Conservation (phyloP, 2,888 invertebrate genomes). For the Sphecodes monilicornis region DNA sequence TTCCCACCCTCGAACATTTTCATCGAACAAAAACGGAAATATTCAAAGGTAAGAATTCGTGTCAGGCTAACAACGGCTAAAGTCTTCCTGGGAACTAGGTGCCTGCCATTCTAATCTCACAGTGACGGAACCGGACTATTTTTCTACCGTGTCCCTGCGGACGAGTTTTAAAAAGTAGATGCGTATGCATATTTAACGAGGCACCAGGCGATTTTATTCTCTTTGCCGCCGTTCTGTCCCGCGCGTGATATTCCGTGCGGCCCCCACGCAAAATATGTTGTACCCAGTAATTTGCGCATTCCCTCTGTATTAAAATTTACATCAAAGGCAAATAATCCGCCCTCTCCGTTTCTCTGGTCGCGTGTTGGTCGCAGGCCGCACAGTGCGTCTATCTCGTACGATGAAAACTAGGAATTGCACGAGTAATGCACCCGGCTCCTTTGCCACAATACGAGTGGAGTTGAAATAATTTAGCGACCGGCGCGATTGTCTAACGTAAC, state of each 20-base stretch:
- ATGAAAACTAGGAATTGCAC: background rate
- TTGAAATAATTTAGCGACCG: background rate
- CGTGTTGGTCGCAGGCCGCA: background rate
- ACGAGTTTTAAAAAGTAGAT: conserved; percentile 9
- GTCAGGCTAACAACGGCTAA: no score
- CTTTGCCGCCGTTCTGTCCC: background rate
- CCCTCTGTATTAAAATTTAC: background rate
- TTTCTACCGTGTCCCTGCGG: background rate
- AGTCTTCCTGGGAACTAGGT: background rate
- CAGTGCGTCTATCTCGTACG: background rate
- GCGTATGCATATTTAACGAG: conserved; percentile 28
- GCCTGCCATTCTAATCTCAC: conserved; percentile 8
- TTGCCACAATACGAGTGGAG: background rate
- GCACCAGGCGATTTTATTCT: background rate
- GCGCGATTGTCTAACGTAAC: background rate
- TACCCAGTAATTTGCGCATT: conserved; percentile 7
- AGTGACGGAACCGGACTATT: background rate
- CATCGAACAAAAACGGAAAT: no score
- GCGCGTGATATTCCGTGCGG: no score
- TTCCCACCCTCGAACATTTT: no score
- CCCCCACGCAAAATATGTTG: background rate
- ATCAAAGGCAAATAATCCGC: background rate
- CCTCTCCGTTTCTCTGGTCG: background rate
- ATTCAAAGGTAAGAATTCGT: no score
- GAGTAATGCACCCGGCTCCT: background rate